Conservation (phyloP, 2,888 invertebrate species). For the Sinotaia quadrata region DNA sequence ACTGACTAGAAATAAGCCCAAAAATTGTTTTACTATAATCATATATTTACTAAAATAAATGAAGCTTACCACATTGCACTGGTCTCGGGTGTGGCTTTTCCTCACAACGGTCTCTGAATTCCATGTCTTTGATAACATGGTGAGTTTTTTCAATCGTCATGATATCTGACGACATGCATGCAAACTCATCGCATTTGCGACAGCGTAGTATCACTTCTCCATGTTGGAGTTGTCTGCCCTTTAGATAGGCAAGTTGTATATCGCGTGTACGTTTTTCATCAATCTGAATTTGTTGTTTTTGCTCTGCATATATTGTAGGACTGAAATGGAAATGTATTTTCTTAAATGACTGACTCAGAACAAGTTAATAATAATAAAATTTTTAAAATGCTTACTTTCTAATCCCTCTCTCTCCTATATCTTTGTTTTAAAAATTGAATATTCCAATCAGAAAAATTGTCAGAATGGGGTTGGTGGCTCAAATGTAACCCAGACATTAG, state of each 20-base stretch:
- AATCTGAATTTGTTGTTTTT: constrained; percentile 42
- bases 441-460: too few species aligned
- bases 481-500: too few species aligned
- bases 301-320: neutral
- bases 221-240: constrained; percentile 23
- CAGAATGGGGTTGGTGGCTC: too few species aligned
- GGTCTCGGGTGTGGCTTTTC: neutral
- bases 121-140: constrained; percentile 53
- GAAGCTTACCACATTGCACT: too few species aligned
- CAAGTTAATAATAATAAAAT: too few species aligned
- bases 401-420: too few species aligned
- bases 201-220: constrained; percentile 59
- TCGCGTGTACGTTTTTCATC: constrained; percentile 48
- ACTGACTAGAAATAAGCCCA: too few species aligned
- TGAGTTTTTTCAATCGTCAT: constrained; percentile 54
- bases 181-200: constrained; percentile 54
- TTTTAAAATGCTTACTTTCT: too few species aligned
- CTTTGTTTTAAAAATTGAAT: too few species aligned
- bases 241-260: constrained; percentile 32
- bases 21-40: too few species aligned
- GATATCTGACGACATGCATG: constrained; percentile 57
- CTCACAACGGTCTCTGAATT: constrained; percentile 28
- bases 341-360: too few species aligned
- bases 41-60: too few species aligned
- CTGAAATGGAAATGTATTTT: neutral